These are phyloP conservation scores for Meloidogyne chitwoodi DNA, from an alignment of 1,140 invertebrate species.

Conservation along the genomic window DNA sequence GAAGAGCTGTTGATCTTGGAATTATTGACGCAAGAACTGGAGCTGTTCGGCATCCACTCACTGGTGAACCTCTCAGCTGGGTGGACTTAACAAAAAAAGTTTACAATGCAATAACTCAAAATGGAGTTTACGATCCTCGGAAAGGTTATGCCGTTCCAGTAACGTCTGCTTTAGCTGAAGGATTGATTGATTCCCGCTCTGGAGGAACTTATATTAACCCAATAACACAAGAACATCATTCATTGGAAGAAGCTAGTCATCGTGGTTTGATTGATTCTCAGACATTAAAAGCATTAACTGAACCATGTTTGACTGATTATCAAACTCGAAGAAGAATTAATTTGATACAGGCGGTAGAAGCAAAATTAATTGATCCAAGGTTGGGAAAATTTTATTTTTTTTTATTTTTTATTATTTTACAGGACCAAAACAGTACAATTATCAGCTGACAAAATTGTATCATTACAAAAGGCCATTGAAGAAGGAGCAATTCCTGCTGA, in stretches of 20 bases:
- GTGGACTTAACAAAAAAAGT: slow-evolving; percentile 56
- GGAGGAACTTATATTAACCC: slow-evolving; percentile 74
- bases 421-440: slow-evolving; percentile 51
- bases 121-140: slow-evolving; percentile 64
- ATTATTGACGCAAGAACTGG: slow-evolving; percentile 81
- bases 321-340: slow-evolving; percentile 70
- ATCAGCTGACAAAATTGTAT: slow-evolving; percentile 44
- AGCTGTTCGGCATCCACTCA: slow-evolving; percentile 65
- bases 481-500: slow-evolving; percentile 66
- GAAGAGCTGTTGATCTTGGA: slow-evolving; percentile 76
- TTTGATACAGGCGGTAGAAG: slow-evolving; percentile 72
- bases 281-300: slow-evolving; percentile 76
- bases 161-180: slow-evolving; percentile 74
- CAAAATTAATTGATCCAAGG: slow-evolving; percentile 74
- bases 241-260: slow-evolving; percentile 76
- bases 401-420: not conserved
- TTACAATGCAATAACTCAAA: slow-evolving; percentile 55
- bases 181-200: slow-evolving; percentile 79
- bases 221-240: slow-evolving; percentile 70
- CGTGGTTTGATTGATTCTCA: slow-evolving; percentile 80
- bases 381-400: not conserved
- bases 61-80: slow-evolving; percentile 50
- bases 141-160: slow-evolving; percentile 77
- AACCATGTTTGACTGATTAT: slow-evolving; percentile 74
- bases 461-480: slow-evolving; percentile 52